Evolutionary conservation across 2,888 invertebrate genomes (phyloP).

Genomic region (Dolichomitus sp.): DNA sequence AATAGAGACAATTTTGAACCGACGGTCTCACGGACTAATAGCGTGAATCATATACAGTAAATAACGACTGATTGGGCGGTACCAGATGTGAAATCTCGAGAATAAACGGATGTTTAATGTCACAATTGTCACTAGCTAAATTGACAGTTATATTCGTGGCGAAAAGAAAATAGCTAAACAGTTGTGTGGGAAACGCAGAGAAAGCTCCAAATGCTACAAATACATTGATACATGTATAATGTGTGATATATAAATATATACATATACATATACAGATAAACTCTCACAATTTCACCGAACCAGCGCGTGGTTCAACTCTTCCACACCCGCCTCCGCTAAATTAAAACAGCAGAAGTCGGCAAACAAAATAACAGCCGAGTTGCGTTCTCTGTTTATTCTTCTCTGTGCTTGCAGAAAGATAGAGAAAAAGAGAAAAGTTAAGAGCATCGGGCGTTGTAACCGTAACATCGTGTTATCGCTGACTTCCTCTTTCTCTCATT

Average conservation of each 20-base stretch:
- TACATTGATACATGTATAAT: not conserved
- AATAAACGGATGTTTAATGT: not conserved
- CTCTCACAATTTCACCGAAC: slow-evolving; percentile 46
- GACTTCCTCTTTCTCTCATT: slow-evolving; percentile 60
- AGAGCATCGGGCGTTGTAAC: slow-evolving; percentile 36
- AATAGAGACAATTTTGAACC: not conserved
- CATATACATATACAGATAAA: not conserved
- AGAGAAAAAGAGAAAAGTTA: slow-evolving; percentile 18
- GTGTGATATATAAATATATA: not conserved
- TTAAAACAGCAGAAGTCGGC: slow-evolving; percentile 75
- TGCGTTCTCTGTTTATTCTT: slow-evolving; percentile 55
- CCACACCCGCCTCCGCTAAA: slow-evolving; percentile 64
- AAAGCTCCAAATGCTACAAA: slow-evolving; percentile 9
- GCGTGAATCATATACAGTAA: not conserved
- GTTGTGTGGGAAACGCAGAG: slow-evolving; percentile 6
- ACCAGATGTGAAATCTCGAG: slow-evolving; percentile 26
- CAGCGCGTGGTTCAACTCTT: slow-evolving; percentile 48
- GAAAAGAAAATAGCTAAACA: slow-evolving; percentile 16
- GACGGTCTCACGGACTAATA: not conserved
- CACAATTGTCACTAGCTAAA: slow-evolving; percentile 1
- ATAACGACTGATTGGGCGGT: not conserved
- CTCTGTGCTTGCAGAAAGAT: slow-evolving; percentile 13
- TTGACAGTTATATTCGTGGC: slow-evolving; percentile 28
- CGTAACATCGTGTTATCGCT: slow-evolving; percentile 57
- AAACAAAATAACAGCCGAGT: slow-evolving; percentile 77